Percentiles rank a stretch among this genome's conserved stretches.
Evolutionary conservation across 2,797 vertebrate species (phyloP).

Genomic region (Diplodus puntazzo): DNA sequence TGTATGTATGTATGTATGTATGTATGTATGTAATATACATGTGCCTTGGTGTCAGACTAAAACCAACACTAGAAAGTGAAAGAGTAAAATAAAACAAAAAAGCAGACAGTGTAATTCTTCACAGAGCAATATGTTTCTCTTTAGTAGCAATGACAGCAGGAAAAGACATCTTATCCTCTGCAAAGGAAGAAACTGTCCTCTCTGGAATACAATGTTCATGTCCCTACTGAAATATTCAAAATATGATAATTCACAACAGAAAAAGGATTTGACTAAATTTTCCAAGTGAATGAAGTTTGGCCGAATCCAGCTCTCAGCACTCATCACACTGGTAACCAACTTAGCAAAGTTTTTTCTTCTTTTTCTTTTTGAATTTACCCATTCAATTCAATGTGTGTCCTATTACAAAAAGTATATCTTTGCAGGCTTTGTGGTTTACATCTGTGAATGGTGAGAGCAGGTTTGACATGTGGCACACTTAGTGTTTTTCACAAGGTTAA

Average conservation of each 20-base stretch:
- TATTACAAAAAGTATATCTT: constrained; percentile 9
- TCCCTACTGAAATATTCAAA: constrained; percentile 50
- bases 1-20: no score
- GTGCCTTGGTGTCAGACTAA: constrained; percentile 18
- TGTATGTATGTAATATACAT: neutral
- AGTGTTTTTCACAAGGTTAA: constrained; percentile 56
- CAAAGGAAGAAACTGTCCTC: constrained; percentile 38
- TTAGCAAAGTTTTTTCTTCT: neutral
- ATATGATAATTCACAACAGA: constrained; percentile 48
- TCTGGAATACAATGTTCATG: constrained; percentile 36
- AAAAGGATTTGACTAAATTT: constrained; percentile 22
- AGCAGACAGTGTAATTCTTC: constrained; percentile 16
- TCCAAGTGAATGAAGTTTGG: constrained; percentile 20
- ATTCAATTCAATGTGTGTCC: neutral
- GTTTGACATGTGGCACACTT: constrained; percentile 51
- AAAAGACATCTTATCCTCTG: constrained; percentile 31
- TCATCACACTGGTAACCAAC: neutral
- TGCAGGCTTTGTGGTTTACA: neutral
- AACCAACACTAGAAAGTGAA: neutral
- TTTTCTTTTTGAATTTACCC: neutral
- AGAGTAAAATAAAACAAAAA: constrained; percentile 15
- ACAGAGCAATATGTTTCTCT: constrained; percentile 43
- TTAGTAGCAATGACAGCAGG: constrained; percentile 31
- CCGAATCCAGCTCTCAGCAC: constrained; percentile 5
- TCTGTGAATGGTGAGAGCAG: constrained; percentile 30